Percentiles rank a stretch among this genome's conserved stretches.
Conservation (phyloP, 2,888 invertebrate species). For the Incurvaria masculella region DNA sequence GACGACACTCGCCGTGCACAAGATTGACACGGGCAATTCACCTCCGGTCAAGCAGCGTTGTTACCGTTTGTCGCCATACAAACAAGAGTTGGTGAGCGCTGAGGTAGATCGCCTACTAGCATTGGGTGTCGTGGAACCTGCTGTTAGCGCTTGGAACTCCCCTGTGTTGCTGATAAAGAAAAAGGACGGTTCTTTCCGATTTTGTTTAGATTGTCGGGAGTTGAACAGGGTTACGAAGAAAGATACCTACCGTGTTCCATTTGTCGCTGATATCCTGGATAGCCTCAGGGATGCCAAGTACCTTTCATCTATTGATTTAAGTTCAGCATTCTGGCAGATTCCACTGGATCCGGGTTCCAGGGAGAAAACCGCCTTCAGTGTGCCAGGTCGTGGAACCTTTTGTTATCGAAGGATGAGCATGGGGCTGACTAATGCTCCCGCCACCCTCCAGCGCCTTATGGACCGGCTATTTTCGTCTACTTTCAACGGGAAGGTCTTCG, state of each 20-base stretch:
- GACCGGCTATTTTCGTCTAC: conserved; percentile 14
- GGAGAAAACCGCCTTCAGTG: conserved; percentile 11
- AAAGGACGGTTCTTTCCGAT: neutral
- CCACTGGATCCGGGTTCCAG: neutral
- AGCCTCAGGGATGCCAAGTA: conserved; percentile 18
- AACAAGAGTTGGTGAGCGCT: too few relatives aligned
- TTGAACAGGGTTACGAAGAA: conserved; percentile 1
- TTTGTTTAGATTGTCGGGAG: neutral
- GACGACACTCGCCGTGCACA: too few relatives aligned
- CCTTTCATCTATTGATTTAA: conserved; percentile 16
- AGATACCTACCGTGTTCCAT: conserved; percentile 14
- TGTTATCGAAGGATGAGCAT: conserved; percentile 14
- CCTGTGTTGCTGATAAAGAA: neutral
- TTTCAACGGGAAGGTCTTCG: conserved; percentile 15
- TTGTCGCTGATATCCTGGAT: conserved; percentile 19
- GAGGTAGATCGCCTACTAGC: too few relatives aligned
- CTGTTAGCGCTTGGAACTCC: too few relatives aligned
- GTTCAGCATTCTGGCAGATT: conserved; percentile 12
- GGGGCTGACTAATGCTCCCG: conserved; percentile 16
- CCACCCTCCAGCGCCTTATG: conserved; percentile 19
- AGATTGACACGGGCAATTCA: too few relatives aligned
- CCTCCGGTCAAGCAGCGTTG: too few relatives aligned
- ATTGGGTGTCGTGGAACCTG: too few relatives aligned
- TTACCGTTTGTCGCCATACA: too few relatives aligned
- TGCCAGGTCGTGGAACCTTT: conserved; percentile 15